Evolutionary conservation across 2,888 invertebrate species (phyloP), one percentile per base, ranked within the genome.

Genomic region (Acanthoscelides obtectus): DNA sequence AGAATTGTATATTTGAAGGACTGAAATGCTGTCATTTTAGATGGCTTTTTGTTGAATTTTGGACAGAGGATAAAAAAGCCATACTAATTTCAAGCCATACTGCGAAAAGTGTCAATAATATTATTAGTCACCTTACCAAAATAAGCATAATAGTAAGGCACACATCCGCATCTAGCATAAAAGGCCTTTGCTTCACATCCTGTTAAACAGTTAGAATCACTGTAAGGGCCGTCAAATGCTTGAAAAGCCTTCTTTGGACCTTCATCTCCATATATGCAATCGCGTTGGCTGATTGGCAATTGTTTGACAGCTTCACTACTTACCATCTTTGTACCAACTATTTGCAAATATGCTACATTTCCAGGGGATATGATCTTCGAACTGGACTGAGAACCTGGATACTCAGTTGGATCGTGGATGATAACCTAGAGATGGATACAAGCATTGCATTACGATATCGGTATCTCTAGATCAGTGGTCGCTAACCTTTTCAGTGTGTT

Each of bases 191-290:
- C 77, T 67, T 77, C 77, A 70, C 83, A 83, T 70, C 82, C 81
- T 2, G 77, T 75, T 22, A 81, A 75, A 74, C 86, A 86, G 70
- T 84, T 85, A 0, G 79, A 76, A 71, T 79, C 80, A 12, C 74
- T 80, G 74, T 85, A 85, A 19, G 69, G 76, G 70, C 75, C 71
- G 17, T 72, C 69, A 81, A 76, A 81, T 71, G 79, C 81, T 25
- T 77, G 70, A 21, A 84, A 71, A 68, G 68, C 5, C 65, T 64
- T 45, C 45, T 6, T 45, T 12, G 45, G 45, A 1, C 45, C 45
- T 27, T 81, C 79, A 21, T 79, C 72, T 0, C 75, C 64, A 72
- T 79, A 78, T 17, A 79, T 72, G 71, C 83, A 85, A 66, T 81
- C 75, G 67, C 86, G 79, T 45, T 83, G 80, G 45, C 71, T 72